phyloP scores from a whole-genome alignment of 2,888 invertebrate genomes.

The Polydrusus pterygomalis region DNA sequence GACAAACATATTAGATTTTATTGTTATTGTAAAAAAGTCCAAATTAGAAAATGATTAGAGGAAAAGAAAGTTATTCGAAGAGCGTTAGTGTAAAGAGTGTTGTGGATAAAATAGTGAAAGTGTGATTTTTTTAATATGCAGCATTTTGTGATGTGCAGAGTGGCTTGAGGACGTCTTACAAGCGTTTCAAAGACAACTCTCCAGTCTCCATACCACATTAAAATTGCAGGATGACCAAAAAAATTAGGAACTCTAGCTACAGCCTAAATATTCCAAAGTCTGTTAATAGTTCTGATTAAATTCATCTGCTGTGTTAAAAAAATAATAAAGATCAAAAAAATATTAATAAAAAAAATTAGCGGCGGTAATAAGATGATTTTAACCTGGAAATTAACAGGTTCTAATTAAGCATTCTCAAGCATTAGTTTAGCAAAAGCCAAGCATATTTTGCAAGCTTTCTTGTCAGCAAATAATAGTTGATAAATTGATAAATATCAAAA shows the following conservation, averaged over 20 bases:
- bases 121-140: neutral
- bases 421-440: slow-evolving; percentile 25
- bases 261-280: too few relatives aligned
- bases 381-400: neutral
- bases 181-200: too few relatives aligned
- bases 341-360: too few relatives aligned
- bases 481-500: neutral
- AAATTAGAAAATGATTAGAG: slow-evolving; percentile 3
- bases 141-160: too few relatives aligned
- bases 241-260: neutral
- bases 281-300: too few relatives aligned
- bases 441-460: slow-evolving; percentile 68
- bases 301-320: too few relatives aligned
- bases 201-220: neutral
- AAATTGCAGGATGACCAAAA: neutral
- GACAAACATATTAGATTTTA: slow-evolving; percentile 6
- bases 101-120: slow-evolving; percentile 1
- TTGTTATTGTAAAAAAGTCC: slow-evolving; percentile 23
- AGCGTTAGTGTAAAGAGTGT: slow-evolving; percentile 23
- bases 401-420: slow-evolving; percentile 6
- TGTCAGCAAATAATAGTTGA: slow-evolving; percentile 55
- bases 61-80: neutral
- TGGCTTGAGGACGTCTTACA: too few relatives aligned
- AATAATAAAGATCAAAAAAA: too few relatives aligned
- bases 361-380: too few relatives aligned